These are phyloP conservation scores for Philypnodon macrostomus DNA, from an alignment of 2,797 vertebrate species.

Conservation along the genomic window DNA sequence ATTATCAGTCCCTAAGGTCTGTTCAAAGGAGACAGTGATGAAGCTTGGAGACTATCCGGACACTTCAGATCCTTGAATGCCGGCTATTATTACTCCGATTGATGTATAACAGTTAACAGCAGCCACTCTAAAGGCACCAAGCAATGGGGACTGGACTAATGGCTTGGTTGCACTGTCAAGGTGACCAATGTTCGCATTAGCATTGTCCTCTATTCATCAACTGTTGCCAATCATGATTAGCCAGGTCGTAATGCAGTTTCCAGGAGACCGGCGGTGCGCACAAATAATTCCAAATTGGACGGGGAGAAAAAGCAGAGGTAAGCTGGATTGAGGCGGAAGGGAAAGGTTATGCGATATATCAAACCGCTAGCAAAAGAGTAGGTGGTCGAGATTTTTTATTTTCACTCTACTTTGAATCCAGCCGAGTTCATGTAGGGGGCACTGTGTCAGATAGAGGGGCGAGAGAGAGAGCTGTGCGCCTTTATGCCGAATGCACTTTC, in stretches of 20 bases:
- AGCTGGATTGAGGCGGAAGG: slow-evolving; percentile 27
- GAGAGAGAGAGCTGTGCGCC: slow-evolving; percentile 50
- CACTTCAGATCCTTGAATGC: slow-evolving; percentile 42
- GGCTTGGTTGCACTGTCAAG: slow-evolving; percentile 49
- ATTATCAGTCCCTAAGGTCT: slow-evolving; percentile 56
- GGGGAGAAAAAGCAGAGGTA: slow-evolving; percentile 38
- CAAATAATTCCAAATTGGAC: slow-evolving; percentile 37
- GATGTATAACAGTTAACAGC: slow-evolving; percentile 43
- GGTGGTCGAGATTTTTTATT: slow-evolving; percentile 27
- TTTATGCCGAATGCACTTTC: slow-evolving; percentile 40
- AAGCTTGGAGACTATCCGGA: slow-evolving; percentile 49
- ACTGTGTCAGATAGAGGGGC: slow-evolving; percentile 70
- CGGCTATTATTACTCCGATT: slow-evolving; percentile 51
- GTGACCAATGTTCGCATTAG: slow-evolving; percentile 60
- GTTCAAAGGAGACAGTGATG: slow-evolving; percentile 63
- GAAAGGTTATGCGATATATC: slow-evolving; percentile 66
- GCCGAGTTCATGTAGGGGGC: slow-evolving; percentile 69
- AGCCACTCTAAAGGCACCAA: slow-evolving; percentile 22
- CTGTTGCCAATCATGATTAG: slow-evolving; percentile 34
- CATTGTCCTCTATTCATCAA: slow-evolving; percentile 33
- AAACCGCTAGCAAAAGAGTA: slow-evolving; percentile 41
- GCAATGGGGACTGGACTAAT: slow-evolving; percentile 46
- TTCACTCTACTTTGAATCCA: slow-evolving; percentile 45
- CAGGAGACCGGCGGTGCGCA: slow-evolving; percentile 19
- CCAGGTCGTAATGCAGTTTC: slow-evolving; percentile 10